Percentiles rank a stretch among this genome's conserved stretches.
phyloP scores from a whole-genome alignment of 2,888 invertebrate genomes.

The Lasioglossum lativentre region DNA sequence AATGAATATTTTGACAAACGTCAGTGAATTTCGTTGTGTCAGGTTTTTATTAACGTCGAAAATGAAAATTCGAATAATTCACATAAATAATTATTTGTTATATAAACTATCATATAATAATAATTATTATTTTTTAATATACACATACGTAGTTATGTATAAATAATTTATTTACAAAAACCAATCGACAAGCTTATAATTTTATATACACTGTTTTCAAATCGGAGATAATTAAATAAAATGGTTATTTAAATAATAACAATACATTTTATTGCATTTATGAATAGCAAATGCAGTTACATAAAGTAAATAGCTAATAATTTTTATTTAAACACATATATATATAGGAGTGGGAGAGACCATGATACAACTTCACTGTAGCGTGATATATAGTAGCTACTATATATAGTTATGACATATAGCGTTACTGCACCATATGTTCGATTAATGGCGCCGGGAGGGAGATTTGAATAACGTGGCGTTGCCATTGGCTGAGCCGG shows the following conservation, averaged over 20 bases:
- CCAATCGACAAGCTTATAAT: background rate
- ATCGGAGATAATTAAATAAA: background rate
- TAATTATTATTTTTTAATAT: background rate
- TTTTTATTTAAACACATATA: background rate
- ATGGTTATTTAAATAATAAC: constrained; percentile 12
- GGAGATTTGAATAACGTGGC: too few species aligned
- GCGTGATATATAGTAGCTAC: too few species aligned
- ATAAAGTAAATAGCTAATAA: background rate
- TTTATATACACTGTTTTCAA: background rate
- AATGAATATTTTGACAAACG: background rate
- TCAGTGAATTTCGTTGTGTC: background rate
- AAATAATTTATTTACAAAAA: constrained; percentile 7
- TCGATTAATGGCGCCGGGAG: too few species aligned
- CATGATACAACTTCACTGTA: too few species aligned
- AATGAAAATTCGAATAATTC: background rate
- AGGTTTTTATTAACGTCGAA: background rate
- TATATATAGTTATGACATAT: too few species aligned
- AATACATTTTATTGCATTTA: constrained; percentile 10
- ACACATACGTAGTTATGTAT: background rate
- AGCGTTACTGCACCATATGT: too few species aligned
- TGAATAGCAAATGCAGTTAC: background rate
- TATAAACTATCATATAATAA: background rate
- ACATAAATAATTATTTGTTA: background rate
- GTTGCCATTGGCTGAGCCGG: too few species aligned
- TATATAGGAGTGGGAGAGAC: too few species aligned